Percentiles rank a stretch among this genome's conserved stretches.
Conservation (phyloP, 2,888 invertebrate genomes). For the Chesias legatella region DNA sequence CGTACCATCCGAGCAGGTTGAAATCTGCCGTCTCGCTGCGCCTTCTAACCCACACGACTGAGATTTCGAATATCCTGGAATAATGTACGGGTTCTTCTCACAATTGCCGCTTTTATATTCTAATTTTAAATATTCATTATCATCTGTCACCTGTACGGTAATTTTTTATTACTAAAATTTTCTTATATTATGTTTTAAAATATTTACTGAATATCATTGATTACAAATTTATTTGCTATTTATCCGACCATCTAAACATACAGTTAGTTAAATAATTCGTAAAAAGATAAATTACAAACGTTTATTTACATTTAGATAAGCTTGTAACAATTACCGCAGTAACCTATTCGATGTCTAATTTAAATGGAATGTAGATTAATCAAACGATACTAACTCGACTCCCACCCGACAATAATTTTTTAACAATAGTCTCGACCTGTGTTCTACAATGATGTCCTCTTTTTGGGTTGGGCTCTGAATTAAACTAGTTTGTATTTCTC, state of each 20-base stretch:
- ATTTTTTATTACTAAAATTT: too few species aligned
- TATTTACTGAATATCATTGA: too few species aligned
- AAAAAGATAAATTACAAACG: constrained; percentile 28
- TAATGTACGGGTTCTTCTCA: not conserved
- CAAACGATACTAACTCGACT: constrained; percentile 69
- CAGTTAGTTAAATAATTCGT: too few species aligned
- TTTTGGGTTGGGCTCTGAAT: constrained; percentile 60
- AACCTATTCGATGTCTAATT: constrained; percentile 67
- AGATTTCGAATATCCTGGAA: constrained; percentile 2
- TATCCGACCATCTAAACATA: too few species aligned
- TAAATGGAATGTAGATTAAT: constrained; percentile 71
- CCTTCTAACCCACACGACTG: not conserved
- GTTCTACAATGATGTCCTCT: constrained; percentile 63
- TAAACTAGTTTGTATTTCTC: constrained; percentile 72
- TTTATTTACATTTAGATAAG: constrained; percentile 56
- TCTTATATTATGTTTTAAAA: too few species aligned
- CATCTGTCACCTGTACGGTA: too few species aligned
- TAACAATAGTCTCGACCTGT: constrained; percentile 68
- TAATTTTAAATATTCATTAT: too few species aligned
- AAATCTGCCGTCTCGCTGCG: constrained; percentile 14
- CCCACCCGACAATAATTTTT: constrained; percentile 60
- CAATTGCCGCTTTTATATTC: too few species aligned
- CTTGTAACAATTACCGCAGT: constrained; percentile 59
- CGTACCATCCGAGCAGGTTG: constrained; percentile 31
- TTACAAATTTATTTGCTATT: too few species aligned